These are phyloP conservation scores for Melanaphis sacchari DNA, from an alignment of 1,140 invertebrate genomes.

Conservation along the genomic window DNA sequence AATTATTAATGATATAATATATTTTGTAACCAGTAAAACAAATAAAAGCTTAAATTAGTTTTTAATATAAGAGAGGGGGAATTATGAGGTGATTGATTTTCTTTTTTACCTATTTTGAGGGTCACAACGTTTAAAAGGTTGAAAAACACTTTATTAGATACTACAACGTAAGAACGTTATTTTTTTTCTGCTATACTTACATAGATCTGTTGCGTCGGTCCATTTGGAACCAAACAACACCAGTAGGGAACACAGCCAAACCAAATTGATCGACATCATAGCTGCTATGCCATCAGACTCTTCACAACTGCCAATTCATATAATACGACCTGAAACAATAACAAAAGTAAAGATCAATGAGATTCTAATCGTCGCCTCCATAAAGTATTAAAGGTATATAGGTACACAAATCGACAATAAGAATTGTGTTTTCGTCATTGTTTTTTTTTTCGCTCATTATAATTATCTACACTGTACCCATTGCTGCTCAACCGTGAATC, in stretches of 20 bases:
- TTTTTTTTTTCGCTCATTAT: conserved; percentile 49
- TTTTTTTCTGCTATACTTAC: conserved; percentile 28
- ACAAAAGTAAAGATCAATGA: conserved; percentile 29
- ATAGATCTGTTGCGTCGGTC: conserved; percentile 41
- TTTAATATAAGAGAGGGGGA: too few relatives aligned
- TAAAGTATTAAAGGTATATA: not conserved
- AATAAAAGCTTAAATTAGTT: too few relatives aligned
- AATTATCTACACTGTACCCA: not conserved
- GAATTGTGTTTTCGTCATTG: conserved; percentile 24
- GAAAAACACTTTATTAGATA: too few relatives aligned
- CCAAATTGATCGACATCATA: conserved; percentile 41
- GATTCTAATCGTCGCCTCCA: not conserved
- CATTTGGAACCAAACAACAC: not conserved
- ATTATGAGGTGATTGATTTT: too few relatives aligned
- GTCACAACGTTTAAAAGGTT: too few relatives aligned
- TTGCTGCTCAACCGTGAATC: not conserved
- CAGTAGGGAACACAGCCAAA: conserved; percentile 45
- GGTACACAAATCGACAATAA: not conserved
- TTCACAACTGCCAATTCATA: not conserved
- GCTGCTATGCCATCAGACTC: conserved; percentile 47
- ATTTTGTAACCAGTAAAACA: too few relatives aligned
- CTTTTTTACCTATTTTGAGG: too few relatives aligned
- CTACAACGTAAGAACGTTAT: not conserved
- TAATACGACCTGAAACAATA: conserved; percentile 38
- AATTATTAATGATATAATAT: too few relatives aligned